phyloP scores from a whole-genome alignment of 2,888 invertebrate genomes.

The Cremastinae sp. region DNA sequence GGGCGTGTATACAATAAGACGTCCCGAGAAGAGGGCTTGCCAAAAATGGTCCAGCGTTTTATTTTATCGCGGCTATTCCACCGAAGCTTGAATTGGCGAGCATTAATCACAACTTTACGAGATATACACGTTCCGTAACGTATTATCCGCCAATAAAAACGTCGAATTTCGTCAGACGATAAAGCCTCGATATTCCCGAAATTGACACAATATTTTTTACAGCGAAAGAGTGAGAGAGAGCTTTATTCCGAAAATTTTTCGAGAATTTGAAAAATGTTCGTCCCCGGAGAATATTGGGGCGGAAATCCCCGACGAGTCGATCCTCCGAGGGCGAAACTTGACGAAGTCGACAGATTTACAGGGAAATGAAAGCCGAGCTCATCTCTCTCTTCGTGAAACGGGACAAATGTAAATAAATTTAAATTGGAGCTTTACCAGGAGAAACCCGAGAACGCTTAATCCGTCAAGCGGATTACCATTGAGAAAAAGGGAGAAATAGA shows the following conservation, averaged over 20 bases:
- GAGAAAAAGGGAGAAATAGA: slow-evolving; percentile 39
- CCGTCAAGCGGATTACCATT: slow-evolving; percentile 69
- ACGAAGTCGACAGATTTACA: slow-evolving; percentile 62
- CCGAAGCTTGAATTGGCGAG: slow-evolving; percentile 72
- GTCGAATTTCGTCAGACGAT: slow-evolving; percentile 14
- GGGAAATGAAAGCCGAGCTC: slow-evolving; percentile 62
- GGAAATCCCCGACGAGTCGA: no score
- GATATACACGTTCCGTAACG: not conserved
- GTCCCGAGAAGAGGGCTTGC: not conserved
- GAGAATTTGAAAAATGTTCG: no score
- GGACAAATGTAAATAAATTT: slow-evolving; percentile 76
- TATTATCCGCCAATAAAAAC: slow-evolving; percentile 26
- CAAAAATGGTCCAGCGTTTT: slow-evolving; percentile 67
- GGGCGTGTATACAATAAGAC: not conserved
- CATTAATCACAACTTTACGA: slow-evolving; percentile 74
- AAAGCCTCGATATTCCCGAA: not conserved
- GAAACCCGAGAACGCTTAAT: slow-evolving; percentile 63
- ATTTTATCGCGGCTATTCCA: slow-evolving; percentile 75
- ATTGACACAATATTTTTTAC: not conserved
- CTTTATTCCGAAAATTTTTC: no score
- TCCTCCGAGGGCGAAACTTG: no score
- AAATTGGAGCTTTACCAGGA: slow-evolving; percentile 67
- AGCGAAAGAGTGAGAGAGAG: no score
- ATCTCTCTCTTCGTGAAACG: slow-evolving; percentile 67
- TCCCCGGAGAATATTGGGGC: no score